Evolutionary conservation across 2,797 vertebrate species (phyloP).

Genomic region (Loris lydekkerianus): DNA sequence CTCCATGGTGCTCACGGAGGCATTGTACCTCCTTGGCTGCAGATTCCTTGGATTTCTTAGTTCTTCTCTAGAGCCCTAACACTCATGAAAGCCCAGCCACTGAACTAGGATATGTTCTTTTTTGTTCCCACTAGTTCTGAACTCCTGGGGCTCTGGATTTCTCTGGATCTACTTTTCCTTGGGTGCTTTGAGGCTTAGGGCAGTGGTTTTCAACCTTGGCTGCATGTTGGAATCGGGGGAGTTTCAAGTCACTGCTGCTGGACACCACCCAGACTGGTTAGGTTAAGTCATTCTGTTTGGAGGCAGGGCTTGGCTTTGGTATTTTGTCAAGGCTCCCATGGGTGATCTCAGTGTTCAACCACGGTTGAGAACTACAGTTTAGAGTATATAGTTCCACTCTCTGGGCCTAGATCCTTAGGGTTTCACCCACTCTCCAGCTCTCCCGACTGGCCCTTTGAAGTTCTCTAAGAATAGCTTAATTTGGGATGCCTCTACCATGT

Average conservation of each 20-base stretch:
- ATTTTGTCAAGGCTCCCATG: neutral
- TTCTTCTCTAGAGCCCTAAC: neutral
- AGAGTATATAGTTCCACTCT: neutral
- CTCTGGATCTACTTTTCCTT: neutral
- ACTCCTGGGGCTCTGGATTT: neutral
- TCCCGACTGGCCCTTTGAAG: neutral
- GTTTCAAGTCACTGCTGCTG: neutral
- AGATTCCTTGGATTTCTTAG: neutral
- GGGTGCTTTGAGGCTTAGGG: neutral
- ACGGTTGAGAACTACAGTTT: neutral
- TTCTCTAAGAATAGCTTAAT: neutral
- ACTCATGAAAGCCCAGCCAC: neutral
- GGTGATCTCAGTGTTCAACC: neutral
- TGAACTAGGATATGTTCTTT: neutral
- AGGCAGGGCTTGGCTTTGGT: neutral
- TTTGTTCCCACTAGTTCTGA: neutral
- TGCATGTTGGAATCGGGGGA: neutral
- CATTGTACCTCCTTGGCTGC: neutral
- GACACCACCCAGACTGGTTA: neutral
- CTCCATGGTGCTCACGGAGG: neutral
- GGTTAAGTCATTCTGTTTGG: neutral
- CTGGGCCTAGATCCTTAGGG: neutral
- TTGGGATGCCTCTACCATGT: neutral
- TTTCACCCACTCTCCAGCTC: neutral
- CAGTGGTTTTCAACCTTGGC: neutral